phyloP scores from a whole-genome alignment of 64 coral and sea anemone genomes.

The Platygyra sinensis region DNA sequence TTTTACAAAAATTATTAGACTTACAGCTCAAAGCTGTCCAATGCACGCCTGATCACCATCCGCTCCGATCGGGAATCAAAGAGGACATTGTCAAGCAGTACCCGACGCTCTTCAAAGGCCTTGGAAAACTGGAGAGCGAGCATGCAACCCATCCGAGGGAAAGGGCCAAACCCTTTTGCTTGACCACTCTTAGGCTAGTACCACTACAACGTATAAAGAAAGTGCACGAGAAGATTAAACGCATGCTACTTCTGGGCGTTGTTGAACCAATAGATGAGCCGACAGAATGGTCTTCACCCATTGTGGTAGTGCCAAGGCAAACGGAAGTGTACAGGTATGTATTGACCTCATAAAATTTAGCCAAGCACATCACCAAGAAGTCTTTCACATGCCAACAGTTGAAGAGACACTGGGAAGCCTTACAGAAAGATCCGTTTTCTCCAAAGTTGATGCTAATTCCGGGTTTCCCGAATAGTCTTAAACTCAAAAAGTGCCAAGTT shows the following conservation, averaged over 20 bases:
- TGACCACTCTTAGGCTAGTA: neutral
- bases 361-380: slow-evolving; percentile 20
- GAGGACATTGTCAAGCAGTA: slow-evolving; percentile 32
- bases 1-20: neutral
- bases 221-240: slow-evolving; percentile 12
- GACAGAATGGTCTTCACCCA: slow-evolving; percentile 37
- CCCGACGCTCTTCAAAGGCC: no score
- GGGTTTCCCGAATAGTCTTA: slow-evolving; percentile 44
- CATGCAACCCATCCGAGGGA: no score
- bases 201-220: slow-evolving; percentile 11
- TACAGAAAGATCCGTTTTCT: slow-evolving; percentile 3
- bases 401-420: slow-evolving; percentile 24
- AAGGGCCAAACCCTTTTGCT: neutral
- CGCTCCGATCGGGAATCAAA: neutral
- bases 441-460: slow-evolving; percentile 52
- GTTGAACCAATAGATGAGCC: slow-evolving; percentile 39
- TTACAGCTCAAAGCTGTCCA: neutral
- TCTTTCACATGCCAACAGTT: slow-evolving; percentile 35
- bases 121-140: no score
- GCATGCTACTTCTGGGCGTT: slow-evolving; percentile 1
- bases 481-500: slow-evolving; percentile 39
- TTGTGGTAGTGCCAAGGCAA: slow-evolving; percentile 37
- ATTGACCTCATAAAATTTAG: slow-evolving; percentile 52
- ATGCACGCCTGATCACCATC: neutral
- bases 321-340: slow-evolving; percentile 30